Conservation (phyloP, 2,797 vertebrate genomes). For the Rhinella marina region DNA sequence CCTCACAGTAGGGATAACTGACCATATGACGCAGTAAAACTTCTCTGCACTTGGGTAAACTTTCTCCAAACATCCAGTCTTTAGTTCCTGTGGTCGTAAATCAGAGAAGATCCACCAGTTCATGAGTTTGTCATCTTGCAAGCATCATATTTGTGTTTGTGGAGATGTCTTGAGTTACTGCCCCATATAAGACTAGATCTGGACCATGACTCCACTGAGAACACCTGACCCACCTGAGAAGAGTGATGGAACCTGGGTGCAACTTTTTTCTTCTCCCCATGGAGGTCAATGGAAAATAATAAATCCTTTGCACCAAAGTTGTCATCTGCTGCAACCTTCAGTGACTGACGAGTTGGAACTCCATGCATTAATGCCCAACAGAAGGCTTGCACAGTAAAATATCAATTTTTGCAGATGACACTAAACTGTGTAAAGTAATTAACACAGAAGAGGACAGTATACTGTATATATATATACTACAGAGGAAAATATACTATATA, state of each 20-base stretch:
- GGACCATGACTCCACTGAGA: background rate
- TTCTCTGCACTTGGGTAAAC: background rate
- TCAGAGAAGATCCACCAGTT: background rate
- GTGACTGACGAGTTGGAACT: background rate
- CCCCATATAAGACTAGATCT: background rate
- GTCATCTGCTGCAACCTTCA: background rate
- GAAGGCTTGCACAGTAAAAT: no score
- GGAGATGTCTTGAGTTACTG: background rate
- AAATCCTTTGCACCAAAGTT: background rate
- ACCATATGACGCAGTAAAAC: conserved; percentile 25
- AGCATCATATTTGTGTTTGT: background rate
- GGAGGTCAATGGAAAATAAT: background rate
- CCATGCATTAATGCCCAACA: background rate
- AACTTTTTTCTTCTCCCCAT: background rate
- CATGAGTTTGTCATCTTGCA: background rate
- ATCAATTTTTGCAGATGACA: no score
- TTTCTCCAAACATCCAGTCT: conserved; percentile 23
- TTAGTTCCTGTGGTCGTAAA: conserved; percentile 6
- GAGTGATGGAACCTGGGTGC: background rate
- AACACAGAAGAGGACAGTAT: no score
- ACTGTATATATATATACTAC: no score
- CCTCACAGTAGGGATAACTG: background rate
- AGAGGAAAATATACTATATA: no score
- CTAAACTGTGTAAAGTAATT: no score
- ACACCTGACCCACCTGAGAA: background rate